Evolutionary conservation across 1,140 invertebrate genomes (phyloP).

Genomic region (Drosophila takahashii): DNA sequence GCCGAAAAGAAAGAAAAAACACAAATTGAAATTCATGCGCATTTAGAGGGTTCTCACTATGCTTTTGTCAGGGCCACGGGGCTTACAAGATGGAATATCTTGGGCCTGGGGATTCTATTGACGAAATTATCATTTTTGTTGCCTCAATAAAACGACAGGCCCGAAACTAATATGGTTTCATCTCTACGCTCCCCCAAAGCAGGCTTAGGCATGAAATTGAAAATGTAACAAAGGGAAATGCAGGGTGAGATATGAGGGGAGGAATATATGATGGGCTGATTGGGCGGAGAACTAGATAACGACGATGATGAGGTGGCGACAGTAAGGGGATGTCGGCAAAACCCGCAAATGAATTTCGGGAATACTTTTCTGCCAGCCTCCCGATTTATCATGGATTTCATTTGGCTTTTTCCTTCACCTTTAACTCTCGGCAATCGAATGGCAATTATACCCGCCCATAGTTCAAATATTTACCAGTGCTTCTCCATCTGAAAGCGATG

Average conservation of each 20-base stretch:
- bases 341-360: neutral
- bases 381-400: constrained; percentile 1
- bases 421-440: constrained; percentile 53
- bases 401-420: constrained; percentile 11
- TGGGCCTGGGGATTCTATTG: constrained; percentile 54
- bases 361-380: no score
- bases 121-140: constrained; percentile 81
- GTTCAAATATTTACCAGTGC: constrained; percentile 67
- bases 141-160: constrained; percentile 80
- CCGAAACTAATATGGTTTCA: constrained; percentile 70
- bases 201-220: constrained; percentile 72
- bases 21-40: constrained; percentile 78
- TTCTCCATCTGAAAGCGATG: constrained; percentile 11
- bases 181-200: constrained; percentile 39
- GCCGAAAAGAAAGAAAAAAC: constrained; percentile 3
- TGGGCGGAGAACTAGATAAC: constrained; percentile 25
- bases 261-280: constrained; percentile 49
- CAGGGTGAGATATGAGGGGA: neutral
- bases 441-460: constrained; percentile 54
- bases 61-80: constrained; percentile 21
- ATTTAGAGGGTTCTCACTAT: constrained; percentile 34
- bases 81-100: constrained; percentile 42
- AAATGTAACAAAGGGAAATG: constrained; percentile 41
- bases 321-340: constrained; percentile 11
- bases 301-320: constrained; percentile 43